Conservation (phyloP, 2,113 vertebrate species). For the Rhabdomys dilectus region DNA sequence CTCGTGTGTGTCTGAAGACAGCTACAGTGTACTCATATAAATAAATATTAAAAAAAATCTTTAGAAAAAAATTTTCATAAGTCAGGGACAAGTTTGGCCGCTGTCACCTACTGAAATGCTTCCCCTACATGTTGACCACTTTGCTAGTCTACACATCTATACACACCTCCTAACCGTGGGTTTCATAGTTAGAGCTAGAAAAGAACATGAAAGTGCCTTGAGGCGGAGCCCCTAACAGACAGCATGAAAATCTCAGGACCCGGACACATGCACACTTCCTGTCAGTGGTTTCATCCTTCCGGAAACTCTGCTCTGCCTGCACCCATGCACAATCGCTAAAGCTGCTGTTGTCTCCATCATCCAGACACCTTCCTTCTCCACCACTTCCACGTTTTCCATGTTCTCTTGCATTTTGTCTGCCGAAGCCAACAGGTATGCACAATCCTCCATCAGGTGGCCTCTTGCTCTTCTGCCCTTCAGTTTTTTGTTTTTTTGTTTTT, state of each 20-base stretch:
- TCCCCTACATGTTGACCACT: neutral
- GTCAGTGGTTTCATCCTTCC: neutral
- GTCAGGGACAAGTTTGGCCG: neutral
- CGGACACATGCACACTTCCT: neutral
- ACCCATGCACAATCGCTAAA: neutral
- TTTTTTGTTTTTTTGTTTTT: neutral
- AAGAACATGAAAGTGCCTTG: constrained; percentile 13
- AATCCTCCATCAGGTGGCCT: neutral
- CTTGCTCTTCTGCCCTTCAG: neutral
- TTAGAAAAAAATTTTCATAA: neutral
- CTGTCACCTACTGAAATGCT: neutral
- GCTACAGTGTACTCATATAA: no score
- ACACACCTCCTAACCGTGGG: neutral
- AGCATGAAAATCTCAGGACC: constrained; percentile 2
- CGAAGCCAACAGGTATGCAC: neutral
- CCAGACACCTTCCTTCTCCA: neutral
- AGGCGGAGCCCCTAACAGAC: neutral
- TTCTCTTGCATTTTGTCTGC: neutral
- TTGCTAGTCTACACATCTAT: neutral
- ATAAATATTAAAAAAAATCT: no score
- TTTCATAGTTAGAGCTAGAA: neutral
- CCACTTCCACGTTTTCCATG: neutral
- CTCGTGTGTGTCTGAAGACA: no score
- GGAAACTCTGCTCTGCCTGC: neutral
- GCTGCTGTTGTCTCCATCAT: neutral